Evolutionary conservation across 2,888 invertebrate species (phyloP).

Genomic region (Lissocephala sabroskyi): DNA sequence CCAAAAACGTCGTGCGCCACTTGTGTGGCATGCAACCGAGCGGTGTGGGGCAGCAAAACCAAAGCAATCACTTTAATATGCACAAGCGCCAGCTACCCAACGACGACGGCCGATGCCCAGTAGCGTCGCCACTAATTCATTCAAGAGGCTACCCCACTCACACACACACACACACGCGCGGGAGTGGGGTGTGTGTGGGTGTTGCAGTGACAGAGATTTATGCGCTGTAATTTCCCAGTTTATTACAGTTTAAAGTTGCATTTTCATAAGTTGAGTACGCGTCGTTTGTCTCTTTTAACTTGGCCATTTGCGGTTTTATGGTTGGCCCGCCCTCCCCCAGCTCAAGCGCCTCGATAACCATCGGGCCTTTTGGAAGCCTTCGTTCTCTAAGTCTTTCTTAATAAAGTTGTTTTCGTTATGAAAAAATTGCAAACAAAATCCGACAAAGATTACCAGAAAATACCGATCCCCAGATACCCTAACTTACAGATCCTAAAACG

Average conservation of each 20-base stretch:
- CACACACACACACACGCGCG: too few species aligned
- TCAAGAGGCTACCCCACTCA: slow-evolving; percentile 30
- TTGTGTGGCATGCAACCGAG: slow-evolving; percentile 33
- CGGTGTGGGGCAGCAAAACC: not conserved
- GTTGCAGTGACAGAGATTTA: slow-evolving; percentile 56
- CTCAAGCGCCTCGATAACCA: too few species aligned
- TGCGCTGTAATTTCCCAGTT: slow-evolving; percentile 62
- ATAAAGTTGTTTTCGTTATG: slow-evolving; percentile 45
- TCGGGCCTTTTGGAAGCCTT: too few species aligned
- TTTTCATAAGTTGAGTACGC: slow-evolving; percentile 50
- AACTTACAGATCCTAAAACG: too few species aligned
- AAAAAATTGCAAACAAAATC: slow-evolving; percentile 31
- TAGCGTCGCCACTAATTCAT: slow-evolving; percentile 39
- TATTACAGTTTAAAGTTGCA: slow-evolving; percentile 63
- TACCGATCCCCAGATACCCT: too few species aligned
- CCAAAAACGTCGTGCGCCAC: slow-evolving; percentile 18
- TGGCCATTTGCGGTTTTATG: slow-evolving; percentile 27
- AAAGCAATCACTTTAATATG: slow-evolving; percentile 34
- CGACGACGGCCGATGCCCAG: too few species aligned
- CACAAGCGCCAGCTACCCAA: slow-evolving; percentile 19
- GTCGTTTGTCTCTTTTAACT: slow-evolving; percentile 33
- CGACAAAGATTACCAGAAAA: too few species aligned
- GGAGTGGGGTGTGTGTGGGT: slow-evolving; percentile 8
- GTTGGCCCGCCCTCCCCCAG: too few species aligned
- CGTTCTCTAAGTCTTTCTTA: slow-evolving; percentile 13